These are phyloP conservation scores for Thamnophis sirtalis DNA, from an alignment of 2,113 vertebrate species.

Conservation along the genomic window DNA sequence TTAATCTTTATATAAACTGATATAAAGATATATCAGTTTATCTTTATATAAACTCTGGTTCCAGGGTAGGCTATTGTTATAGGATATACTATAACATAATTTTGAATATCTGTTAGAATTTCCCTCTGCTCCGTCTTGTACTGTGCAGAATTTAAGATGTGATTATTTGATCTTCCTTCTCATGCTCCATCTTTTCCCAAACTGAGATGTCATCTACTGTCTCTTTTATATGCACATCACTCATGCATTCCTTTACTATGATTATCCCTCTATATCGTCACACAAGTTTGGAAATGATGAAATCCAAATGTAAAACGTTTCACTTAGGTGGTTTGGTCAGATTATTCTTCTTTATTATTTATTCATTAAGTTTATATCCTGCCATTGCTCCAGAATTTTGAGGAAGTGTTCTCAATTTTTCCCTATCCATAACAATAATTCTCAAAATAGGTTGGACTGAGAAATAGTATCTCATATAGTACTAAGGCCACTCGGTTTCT, in stretches of 20 bases:
- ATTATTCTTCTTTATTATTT: neutral
- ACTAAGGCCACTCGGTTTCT: neutral
- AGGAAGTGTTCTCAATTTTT: neutral
- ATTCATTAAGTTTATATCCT: neutral
- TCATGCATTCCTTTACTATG: neutral
- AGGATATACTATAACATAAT: neutral
- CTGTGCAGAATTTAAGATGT: neutral
- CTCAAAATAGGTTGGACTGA: neutral
- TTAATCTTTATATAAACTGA: too few relatives aligned
- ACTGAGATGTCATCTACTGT: neutral
- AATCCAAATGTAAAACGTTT: neutral
- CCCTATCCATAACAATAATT: neutral
- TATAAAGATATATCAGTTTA: neutral
- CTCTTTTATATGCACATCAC: neutral
- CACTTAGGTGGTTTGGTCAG: neutral
- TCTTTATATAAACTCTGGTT: neutral
- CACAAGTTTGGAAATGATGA: neutral
- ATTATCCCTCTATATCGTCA: neutral
- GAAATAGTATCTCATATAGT: neutral
- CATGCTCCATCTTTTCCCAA: neutral
- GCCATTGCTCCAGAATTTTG: neutral
- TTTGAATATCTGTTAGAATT: neutral
- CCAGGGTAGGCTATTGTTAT: neutral
- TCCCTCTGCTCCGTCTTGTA: neutral
- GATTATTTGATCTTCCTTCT: neutral